Percentiles rank a stretch among this genome's conserved stretches.
Conservation (phyloP, 2,797 vertebrate genomes). For the Oreochromis grahami region DNA sequence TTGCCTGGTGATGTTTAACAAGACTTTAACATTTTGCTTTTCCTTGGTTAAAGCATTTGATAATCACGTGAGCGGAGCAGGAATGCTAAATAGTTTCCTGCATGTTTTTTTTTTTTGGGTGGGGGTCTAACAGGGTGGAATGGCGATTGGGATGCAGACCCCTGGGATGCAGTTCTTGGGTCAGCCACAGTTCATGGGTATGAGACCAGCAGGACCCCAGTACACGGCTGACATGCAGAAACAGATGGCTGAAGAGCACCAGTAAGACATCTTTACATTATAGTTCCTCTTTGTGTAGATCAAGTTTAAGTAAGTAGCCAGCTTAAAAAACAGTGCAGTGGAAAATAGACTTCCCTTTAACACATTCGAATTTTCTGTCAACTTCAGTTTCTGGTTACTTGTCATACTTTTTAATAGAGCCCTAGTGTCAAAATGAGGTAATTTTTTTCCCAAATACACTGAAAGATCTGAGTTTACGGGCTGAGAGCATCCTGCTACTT, state of each 20-base stretch:
- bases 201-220: constrained; percentile 86
- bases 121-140: constrained; percentile 78
- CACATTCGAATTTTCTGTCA: rapidly evolving
- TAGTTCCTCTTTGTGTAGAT: background rate
- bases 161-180: constrained; percentile 90
- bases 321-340: background rate
- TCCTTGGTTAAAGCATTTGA: background rate
- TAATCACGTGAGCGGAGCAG: background rate
- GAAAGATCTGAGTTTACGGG: background rate
- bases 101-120: background rate
- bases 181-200: constrained; percentile 88
- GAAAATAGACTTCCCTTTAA: background rate
- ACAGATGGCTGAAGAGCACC: constrained; percentile 96
- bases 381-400: background rate
- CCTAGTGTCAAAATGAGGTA: background rate
- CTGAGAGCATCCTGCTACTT: background rate
- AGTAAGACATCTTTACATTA: constrained; percentile 77
- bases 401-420: background rate
- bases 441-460: background rate
- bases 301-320: background rate
- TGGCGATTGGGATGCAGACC: constrained; percentile 88
- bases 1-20: background rate
- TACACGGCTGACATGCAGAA: constrained; percentile 94
- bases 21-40: background rate
- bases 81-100: background rate